These are phyloP conservation scores for Embidobia sp. DNA, from an alignment of 2,888 invertebrate species.

Conservation along the genomic window DNA sequence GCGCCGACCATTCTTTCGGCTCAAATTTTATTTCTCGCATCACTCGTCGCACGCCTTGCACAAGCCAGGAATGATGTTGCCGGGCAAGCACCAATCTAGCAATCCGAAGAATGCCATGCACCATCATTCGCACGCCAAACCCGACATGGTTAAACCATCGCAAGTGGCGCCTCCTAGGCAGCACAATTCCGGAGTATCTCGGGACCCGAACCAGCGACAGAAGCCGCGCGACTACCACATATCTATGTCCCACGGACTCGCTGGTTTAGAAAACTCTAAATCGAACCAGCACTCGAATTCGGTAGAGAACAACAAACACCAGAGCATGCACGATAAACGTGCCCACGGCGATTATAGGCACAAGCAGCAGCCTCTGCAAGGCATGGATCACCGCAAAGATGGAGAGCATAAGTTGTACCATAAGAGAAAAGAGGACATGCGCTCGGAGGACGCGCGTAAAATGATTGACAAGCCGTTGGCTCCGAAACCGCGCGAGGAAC, in stretches of 20 bases:
- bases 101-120: constrained; percentile 67
- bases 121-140: constrained; percentile 23
- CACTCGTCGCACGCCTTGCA: constrained; percentile 66
- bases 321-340: constrained; percentile 71
- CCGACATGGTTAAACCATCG: constrained; percentile 12
- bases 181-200: constrained; percentile 54
- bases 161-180: constrained; percentile 21
- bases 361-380: constrained; percentile 60
- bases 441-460: constrained; percentile 77
- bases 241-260: constrained; percentile 27
- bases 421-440: constrained; percentile 75
- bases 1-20: neutral
- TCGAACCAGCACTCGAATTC: constrained; percentile 20
- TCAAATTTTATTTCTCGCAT: too few species aligned
- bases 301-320: constrained; percentile 71
- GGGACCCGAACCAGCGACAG: constrained; percentile 71
- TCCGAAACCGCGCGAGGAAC: constrained; percentile 72
- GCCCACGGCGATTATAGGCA: constrained; percentile 74
- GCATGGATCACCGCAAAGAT: constrained; percentile 70
- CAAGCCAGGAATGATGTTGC: constrained; percentile 73
- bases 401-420: constrained; percentile 71
- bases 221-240: constrained; percentile 71
- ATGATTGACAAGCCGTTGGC: constrained; percentile 77
- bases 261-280: constrained; percentile 30
- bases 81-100: constrained; percentile 75